phyloP scores from a whole-genome alignment of 2,888 invertebrate species.

The Keiferia lycopersicella region DNA sequence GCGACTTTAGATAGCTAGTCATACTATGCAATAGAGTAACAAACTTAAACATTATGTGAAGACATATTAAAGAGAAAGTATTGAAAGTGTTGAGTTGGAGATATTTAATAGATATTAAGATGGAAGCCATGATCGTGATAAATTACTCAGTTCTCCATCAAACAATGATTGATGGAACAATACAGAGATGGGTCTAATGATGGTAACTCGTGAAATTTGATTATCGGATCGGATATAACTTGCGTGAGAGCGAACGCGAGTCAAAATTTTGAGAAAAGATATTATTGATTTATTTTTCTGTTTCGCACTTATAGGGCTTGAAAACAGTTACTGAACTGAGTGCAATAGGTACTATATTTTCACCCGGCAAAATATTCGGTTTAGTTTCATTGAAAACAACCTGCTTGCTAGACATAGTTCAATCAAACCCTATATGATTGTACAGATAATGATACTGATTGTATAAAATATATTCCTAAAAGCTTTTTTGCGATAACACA shows the following conservation, averaged over 20 bases:
- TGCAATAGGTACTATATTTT: too few species aligned
- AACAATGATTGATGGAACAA: slow-evolving; percentile 32
- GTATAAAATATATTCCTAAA: background rate
- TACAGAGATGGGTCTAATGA: slow-evolving; percentile 25
- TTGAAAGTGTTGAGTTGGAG: slow-evolving; percentile 1
- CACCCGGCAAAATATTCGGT: too few species aligned
- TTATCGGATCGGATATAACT: slow-evolving; percentile 22
- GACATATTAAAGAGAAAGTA: background rate
- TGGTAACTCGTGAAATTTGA: slow-evolving; percentile 34
- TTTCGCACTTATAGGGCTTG: too few species aligned
- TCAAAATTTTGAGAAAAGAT: background rate
- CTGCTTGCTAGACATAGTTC: too few species aligned
- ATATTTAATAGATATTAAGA: slow-evolving; percentile 8
- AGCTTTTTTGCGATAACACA: background rate
- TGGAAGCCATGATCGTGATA: slow-evolving; percentile 4
- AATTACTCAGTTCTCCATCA: background rate
- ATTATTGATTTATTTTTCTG: background rate
- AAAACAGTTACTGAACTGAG: too few species aligned
- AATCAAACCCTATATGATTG: too few species aligned
- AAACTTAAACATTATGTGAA: background rate
- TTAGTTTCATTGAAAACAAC: too few species aligned
- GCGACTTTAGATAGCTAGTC: background rate
- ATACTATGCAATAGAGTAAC: slow-evolving; percentile 3
- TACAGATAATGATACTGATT: background rate
- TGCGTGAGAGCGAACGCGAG: slow-evolving; percentile 23